phyloP scores from a whole-genome alignment of 2,888 invertebrate species.

The Andrena bicolor region DNA sequence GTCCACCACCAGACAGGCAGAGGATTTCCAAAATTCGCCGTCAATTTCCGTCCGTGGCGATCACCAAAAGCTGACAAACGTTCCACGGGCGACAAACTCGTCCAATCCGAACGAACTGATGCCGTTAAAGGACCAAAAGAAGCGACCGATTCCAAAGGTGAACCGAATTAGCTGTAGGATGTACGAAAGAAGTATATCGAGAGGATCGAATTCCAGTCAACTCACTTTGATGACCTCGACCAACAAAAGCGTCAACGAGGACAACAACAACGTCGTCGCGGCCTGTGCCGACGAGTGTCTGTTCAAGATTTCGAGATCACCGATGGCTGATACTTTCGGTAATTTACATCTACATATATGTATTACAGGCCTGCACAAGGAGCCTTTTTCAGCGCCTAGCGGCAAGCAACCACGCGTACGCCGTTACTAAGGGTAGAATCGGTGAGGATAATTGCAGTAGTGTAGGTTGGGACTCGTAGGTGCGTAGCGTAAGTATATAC shows the following conservation, averaged over 20 bases:
- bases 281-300: constrained; percentile 78
- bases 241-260: constrained; percentile 74
- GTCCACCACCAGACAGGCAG: constrained; percentile 64
- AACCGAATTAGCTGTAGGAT: constrained; percentile 27
- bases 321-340: constrained; percentile 76
- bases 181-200: constrained; percentile 66
- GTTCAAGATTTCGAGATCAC: constrained; percentile 80
- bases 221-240: constrained; percentile 79
- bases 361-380: too few relatives aligned
- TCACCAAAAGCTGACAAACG: constrained; percentile 54
- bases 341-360: too few relatives aligned
- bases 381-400: too few relatives aligned
- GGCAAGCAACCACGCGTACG: too few relatives aligned
- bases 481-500: too few relatives aligned
- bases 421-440: too few relatives aligned
- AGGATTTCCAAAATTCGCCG: constrained; percentile 74
- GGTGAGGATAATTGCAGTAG: too few relatives aligned
- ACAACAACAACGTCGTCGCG: constrained; percentile 71
- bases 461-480: too few relatives aligned
- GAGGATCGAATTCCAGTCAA: constrained; percentile 80
- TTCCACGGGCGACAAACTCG: constrained; percentile 7
- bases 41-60: constrained; percentile 79
- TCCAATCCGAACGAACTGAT: constrained; percentile 44
- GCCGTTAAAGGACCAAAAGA: constrained; percentile 12
- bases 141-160: not conserved